Percentiles rank a stretch among this genome's conserved stretches.
These are phyloP conservation scores for Sternarchorhynchus goeldii DNA, from an alignment of 2,797 vertebrate species.

Conservation along the genomic window DNA sequence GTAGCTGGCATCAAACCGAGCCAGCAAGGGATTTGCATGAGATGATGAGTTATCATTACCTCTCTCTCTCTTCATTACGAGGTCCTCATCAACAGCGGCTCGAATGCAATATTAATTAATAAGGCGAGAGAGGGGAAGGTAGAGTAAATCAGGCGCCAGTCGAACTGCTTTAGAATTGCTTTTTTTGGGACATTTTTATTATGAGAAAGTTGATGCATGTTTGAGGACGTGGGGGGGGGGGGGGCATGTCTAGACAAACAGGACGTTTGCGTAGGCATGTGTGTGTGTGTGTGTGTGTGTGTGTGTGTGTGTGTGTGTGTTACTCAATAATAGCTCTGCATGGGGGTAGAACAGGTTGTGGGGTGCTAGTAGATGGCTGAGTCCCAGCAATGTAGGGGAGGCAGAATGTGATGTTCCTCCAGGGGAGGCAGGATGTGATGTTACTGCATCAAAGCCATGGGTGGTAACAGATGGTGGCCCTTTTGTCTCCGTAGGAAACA, in stretches of 20 bases:
- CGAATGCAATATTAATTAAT: conserved; percentile 73
- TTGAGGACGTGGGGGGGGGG: background rate
- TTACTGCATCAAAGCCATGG: too few relatives aligned
- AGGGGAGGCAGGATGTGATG: too few relatives aligned
- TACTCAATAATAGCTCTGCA: too few relatives aligned
- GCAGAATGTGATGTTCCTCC: too few relatives aligned
- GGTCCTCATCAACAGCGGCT: conserved; percentile 68
- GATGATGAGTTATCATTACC: conserved; percentile 79
- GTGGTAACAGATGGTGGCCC: too few relatives aligned
- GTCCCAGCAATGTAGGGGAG: too few relatives aligned
- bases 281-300: background rate
- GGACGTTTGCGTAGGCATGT: background rate
- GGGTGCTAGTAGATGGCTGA: too few relatives aligned
- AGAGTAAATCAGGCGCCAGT: conserved; percentile 64
- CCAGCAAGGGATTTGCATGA: conserved; percentile 70
- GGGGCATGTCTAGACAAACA: too few relatives aligned
- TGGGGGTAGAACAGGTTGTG: too few relatives aligned
- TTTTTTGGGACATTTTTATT: conserved; percentile 36
- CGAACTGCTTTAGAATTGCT: conserved; percentile 56
- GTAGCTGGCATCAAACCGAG: conserved; percentile 59
- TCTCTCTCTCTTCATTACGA: conserved; percentile 72
- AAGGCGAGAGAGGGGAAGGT: conserved; percentile 52
- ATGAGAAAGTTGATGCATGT: background rate
- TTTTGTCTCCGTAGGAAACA: too few relatives aligned
- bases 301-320: too few relatives aligned